A percentile compares a stretch with the other conserved stretches of the same genome.
Evolutionary conservation across 2,113 vertebrate genomes (phyloP).

Genomic region (Scophthalmus maximus): DNA sequence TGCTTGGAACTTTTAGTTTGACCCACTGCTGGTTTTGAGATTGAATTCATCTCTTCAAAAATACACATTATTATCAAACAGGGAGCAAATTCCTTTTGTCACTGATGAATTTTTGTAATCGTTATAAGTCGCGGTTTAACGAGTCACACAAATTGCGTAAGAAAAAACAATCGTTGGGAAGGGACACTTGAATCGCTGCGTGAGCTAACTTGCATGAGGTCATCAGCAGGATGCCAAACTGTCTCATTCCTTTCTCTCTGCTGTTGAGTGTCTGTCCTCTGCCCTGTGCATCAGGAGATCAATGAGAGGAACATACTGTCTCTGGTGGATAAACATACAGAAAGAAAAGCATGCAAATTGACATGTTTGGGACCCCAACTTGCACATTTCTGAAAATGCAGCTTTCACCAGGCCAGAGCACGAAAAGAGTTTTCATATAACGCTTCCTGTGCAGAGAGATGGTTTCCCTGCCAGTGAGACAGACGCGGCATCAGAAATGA

Average conservation of each 20-base stretch:
- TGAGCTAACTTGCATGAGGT: constrained; percentile 8
- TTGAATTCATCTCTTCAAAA: neutral
- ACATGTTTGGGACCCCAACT: too few relatives aligned
- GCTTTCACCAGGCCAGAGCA: neutral
- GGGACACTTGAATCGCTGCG: constrained; percentile 13
- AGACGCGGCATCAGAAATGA: neutral
- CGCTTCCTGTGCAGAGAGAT: neutral
- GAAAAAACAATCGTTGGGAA: neutral
- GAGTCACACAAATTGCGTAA: constrained; percentile 1
- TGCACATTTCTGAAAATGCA: too few relatives aligned
- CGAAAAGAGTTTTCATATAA: neutral
- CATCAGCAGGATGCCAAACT: constrained; percentile 25
- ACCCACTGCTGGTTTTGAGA: constrained; percentile 1
- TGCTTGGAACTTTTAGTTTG: neutral
- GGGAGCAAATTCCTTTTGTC: neutral
- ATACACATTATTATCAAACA: neutral
- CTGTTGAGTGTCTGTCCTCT: constrained; percentile 1
- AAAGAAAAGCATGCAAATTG: neutral
- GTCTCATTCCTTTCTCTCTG: constrained; percentile 20
- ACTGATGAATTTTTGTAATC: constrained; percentile 12
- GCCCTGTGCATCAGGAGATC: neutral
- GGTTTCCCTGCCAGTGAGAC: neutral
- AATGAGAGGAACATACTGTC: too few relatives aligned
- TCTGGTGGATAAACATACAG: too few relatives aligned
- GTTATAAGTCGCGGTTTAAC: neutral